phyloP scores from a whole-genome alignment of 1,140 invertebrate species.

The Proales similis region DNA sequence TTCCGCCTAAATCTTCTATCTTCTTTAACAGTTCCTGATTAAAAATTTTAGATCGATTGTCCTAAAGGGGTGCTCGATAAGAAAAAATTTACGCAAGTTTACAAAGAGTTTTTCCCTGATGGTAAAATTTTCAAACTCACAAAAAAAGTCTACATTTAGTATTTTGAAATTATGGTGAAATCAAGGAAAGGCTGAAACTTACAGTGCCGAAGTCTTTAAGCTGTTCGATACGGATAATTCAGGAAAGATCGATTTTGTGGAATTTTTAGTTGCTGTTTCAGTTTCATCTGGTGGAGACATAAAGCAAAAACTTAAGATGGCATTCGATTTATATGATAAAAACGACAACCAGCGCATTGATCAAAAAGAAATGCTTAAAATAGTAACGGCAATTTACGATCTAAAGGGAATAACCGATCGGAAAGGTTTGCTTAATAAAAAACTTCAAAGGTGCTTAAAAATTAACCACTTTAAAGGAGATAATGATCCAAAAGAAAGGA shows the following conservation, averaged over 20 bases:
- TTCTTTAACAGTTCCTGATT: neutral
- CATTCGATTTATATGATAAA: conserved; percentile 33
- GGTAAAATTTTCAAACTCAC: no score
- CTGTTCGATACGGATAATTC: conserved; percentile 33
- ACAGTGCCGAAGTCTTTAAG: conserved; percentile 16
- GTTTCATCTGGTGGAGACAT: conserved; percentile 12
- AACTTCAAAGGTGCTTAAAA: no score
- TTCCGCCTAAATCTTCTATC: neutral
- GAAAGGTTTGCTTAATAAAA: no score
- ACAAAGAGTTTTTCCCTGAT: conserved; percentile 35
- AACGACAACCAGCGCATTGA: conserved; percentile 27
- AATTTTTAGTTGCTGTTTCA: conserved; percentile 33
- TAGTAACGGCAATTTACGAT: conserved; percentile 33
- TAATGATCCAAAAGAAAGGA: conserved; percentile 36
- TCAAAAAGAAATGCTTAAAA: conserved; percentile 37
- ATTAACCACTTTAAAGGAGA: no score
- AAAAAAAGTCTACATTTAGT: neutral
- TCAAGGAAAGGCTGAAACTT: conserved; percentile 34
- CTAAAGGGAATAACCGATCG: conserved; percentile 29
- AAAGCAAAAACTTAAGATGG: conserved; percentile 22
- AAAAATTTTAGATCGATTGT: conserved; percentile 17
- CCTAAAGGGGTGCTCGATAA: conserved; percentile 33
- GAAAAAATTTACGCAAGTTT: conserved; percentile 38
- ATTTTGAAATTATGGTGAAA: neutral
- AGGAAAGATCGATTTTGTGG: conserved; percentile 35